phyloP scores from a whole-genome alignment of 2,113 vertebrate species.

The Caranx melampygus region DNA sequence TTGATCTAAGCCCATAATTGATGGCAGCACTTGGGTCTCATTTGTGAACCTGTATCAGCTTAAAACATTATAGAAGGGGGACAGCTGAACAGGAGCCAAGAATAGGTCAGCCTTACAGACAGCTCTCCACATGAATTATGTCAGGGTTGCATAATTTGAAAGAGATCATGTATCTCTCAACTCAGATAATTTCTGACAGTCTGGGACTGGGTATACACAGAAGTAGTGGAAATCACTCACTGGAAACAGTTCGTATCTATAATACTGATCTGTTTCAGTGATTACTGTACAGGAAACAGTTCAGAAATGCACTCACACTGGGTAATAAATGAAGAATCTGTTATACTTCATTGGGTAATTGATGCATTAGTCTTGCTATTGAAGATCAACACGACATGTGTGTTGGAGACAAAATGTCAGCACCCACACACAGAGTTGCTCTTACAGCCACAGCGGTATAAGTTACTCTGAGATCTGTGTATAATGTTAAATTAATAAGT shows the following conservation, averaged over 20 bases:
- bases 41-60: slow-evolving; percentile 70
- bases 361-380: not conserved
- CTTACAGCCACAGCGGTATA: too few species aligned
- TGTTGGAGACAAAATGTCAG: not conserved
- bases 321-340: not conserved
- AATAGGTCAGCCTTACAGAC: slow-evolving; percentile 12
- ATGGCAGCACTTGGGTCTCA: slow-evolving; percentile 68
- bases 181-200: slow-evolving; percentile 4
- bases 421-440: not conserved
- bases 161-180: not conserved
- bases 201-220: not conserved
- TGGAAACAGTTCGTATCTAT: not conserved
- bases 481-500: slow-evolving; percentile 20
- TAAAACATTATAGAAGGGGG: slow-evolving; percentile 49
- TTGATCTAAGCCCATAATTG: slow-evolving; percentile 79
- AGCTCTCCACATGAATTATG: slow-evolving; percentile 16
- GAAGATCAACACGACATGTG: not conserved
- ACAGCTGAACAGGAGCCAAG: slow-evolving; percentile 30
- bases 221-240: slow-evolving; percentile 1
- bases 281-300: not conserved
- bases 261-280: not conserved
- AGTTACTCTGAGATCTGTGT: not conserved
- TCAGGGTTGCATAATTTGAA: slow-evolving; percentile 17
- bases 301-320: not conserved
- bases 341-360: not conserved